A percentile compares a stretch with the other conserved stretches of the same genome.
Evolutionary conservation across 1,140 invertebrate genomes (phyloP).

Genomic region (roundworm (Caenorhabditis elegans)): WBcel235 BX284602.5:13617001-13617500

Average conservation of each 20-base stretch:
- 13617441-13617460: too few relatives aligned
- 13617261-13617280: too few relatives aligned
- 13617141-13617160: conserved; percentile 45
- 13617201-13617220: conserved; percentile 43
- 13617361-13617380: too few relatives aligned
- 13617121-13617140: conserved; percentile 43
- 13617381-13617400: too few relatives aligned
- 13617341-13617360: too few relatives aligned
- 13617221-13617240: conserved; percentile 37
- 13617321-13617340: too few relatives aligned
- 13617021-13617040: neutral
- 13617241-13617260: conserved; percentile 45
- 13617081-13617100: conserved; percentile 33
- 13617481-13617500: too few relatives aligned
- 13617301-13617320: too few relatives aligned
- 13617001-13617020: neutral
- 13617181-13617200: conserved; percentile 41
- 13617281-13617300: too few relatives aligned
- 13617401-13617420: too few relatives aligned
- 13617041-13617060: neutral
- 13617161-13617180: conserved; percentile 39
- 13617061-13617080: neutral
- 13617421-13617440: too few relatives aligned
- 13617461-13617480: too few relatives aligned
- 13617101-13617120: conserved; percentile 40